These are phyloP conservation scores for Euplagia quadripunctaria DNA, from an alignment of 2,888 invertebrate species.

Conservation along the genomic window DNA sequence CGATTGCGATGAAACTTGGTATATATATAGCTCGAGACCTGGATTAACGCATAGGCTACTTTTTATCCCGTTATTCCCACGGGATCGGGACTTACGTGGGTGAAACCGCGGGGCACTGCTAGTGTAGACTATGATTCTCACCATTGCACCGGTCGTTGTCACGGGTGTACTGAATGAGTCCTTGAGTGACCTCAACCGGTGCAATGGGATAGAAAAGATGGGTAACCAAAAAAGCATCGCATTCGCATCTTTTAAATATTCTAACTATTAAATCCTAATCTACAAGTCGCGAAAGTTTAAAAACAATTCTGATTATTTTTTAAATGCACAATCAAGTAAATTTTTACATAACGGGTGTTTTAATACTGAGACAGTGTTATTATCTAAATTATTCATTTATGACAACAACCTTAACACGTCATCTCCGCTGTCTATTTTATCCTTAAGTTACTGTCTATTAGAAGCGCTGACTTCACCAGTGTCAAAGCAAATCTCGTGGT, in stretches of 20 bases:
- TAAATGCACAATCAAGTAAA: not conserved
- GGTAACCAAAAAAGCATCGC: not conserved
- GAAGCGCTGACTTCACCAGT: conserved; percentile 63
- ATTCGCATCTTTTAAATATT: not conserved
- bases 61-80: no score
- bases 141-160: no score
- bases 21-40: no score
- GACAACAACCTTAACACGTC: conserved; percentile 32
- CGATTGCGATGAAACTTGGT: no score
- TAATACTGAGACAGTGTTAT: conserved; percentile 4
- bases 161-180: no score
- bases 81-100: no score
- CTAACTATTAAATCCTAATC: not conserved
- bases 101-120: no score
- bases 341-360: not conserved
- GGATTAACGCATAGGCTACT: no score
- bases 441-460: conserved; percentile 51
- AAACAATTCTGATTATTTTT: not conserved
- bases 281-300: not conserved
- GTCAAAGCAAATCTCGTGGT: conserved; percentile 48
- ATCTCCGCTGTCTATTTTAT: conserved; percentile 41
- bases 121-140: no score
- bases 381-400: conserved; percentile 30
- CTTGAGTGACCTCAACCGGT: not conserved
- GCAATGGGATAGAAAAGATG: not conserved